These are phyloP conservation scores for Allophyes oxyacanthae DNA, from an alignment of 2,888 invertebrate genomes.

Conservation along the genomic window DNA sequence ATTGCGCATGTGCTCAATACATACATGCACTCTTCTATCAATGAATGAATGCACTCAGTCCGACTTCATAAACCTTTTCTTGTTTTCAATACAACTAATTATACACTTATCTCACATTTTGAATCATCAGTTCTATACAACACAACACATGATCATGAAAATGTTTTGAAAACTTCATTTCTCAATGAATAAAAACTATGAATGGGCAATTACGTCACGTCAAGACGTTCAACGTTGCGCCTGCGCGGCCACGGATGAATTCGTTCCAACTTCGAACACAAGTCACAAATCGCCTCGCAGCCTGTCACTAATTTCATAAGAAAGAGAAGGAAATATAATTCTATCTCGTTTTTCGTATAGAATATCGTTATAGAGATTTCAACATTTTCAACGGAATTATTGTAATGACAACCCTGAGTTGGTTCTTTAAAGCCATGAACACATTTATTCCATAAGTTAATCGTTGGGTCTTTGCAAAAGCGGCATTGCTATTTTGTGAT, in stretches of 20 bases:
- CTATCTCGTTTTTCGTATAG: too few species aligned
- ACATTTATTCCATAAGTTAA: too few species aligned
- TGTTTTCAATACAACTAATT: constrained; percentile 23
- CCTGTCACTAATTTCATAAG: constrained; percentile 17
- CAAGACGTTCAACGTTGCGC: constrained; percentile 78
- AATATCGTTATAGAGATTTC: too few species aligned
- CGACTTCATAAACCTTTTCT: constrained; percentile 60
- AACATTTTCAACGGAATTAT: too few species aligned
- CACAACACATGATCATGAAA: constrained; percentile 75
- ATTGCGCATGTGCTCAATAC: constrained; percentile 83
- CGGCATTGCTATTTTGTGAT: too few species aligned
- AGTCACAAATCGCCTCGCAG: constrained; percentile 12
- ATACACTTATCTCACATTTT: constrained; percentile 54
- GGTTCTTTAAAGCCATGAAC: too few species aligned
- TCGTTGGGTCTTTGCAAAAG: too few species aligned
- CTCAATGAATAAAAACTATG: constrained; percentile 88
- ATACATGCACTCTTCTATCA: constrained; percentile 79
- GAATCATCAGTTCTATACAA: constrained; percentile 41
- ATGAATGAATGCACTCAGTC: constrained; percentile 82
- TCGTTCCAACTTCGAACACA: constrained; percentile 42
- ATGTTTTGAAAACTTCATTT: constrained; percentile 76
- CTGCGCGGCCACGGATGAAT: constrained; percentile 75
- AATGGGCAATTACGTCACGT: constrained; percentile 89
- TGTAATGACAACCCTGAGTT: too few species aligned
- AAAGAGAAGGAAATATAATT: constrained; percentile 30